Evolutionary conservation across 1,140 invertebrate genomes (phyloP).

Genomic region (Orius laevigatus): DNA sequence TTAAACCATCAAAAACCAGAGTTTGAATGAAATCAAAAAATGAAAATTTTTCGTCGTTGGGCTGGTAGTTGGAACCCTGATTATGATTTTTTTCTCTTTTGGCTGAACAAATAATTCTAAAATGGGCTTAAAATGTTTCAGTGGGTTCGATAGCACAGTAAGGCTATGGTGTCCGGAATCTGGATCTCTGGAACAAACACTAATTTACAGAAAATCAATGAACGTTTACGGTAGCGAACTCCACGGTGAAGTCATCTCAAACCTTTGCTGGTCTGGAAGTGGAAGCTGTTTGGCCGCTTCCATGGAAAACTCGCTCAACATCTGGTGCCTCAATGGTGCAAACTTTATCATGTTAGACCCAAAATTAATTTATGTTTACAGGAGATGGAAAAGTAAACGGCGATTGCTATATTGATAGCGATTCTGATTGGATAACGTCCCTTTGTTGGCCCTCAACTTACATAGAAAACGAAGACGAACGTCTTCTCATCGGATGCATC

Average conservation of each 20-base stretch:
- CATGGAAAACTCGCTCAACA: constrained; percentile 40
- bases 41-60: no score
- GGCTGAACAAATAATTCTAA: neutral
- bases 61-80: neutral
- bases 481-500: constrained; percentile 34
- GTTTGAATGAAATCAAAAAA: no score
- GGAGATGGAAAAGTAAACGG: constrained; percentile 12
- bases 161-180: constrained; percentile 36
- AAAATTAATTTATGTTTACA: constrained; percentile 6
- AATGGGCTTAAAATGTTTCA: constrained; percentile 21
- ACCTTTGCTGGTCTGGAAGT: constrained; percentile 35
- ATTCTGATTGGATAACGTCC: constrained; percentile 33
- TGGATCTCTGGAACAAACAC: constrained; percentile 35
- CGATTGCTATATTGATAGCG: constrained; percentile 26
- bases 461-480: constrained; percentile 27
- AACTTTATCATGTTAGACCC: neutral
- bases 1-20: no score
- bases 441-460: constrained; percentile 32
- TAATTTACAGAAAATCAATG: constrained; percentile 38
- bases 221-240: constrained; percentile 34
- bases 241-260: constrained; percentile 32
- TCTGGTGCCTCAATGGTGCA: constrained; percentile 30
- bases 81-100: no score
- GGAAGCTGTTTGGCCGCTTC: constrained; percentile 38
- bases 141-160: constrained; percentile 48